Evolutionary conservation across 1,140 invertebrate genomes (phyloP), one percentile per base, ranked within the genome.

Genomic region (Camponotus vicinus): DNA sequence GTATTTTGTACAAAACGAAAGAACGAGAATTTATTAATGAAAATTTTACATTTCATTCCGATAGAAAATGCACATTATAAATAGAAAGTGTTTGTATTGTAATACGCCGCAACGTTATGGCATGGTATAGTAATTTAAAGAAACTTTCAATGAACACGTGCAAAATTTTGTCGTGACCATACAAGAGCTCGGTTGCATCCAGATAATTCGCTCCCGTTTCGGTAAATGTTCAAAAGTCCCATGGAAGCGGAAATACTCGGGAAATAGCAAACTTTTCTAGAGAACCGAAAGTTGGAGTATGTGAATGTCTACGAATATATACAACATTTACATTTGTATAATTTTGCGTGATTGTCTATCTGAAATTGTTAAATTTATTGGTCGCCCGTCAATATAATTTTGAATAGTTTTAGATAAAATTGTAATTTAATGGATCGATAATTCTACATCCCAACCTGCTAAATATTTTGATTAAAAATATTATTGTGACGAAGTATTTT

Each of bases 131-230:
- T 45, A 75, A 83, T 83, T 57, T 61, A 83, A 83, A 37, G 32
- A 61, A 83, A 73, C 69, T 83, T 83, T 75, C 79, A n/a, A 75
- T 83, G 79, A 83, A 83, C 69, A 83, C 18, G 40, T 59, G 13
- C 79, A 63, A 71, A 75, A 83, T 75, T 83, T 83, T 63, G 69
- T 63, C 55, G 55, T 75, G 67, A 27, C 69, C 55, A 75, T 83
- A n/a, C 40, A 40, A 37, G 45, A 63, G 55, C 37, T 70, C 21
- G 15, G 55, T 73, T 61, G 27, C 57, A 61, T 73, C 69, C 45
- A 32, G 55, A 83, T 83, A 83, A 83, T 83, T 83, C 55, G 27
- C 18, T 75, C 13, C 11, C 69, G 69, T 73, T 82, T 82, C 79
- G 59, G 40, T 61, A 40, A 75, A 57, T 27, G 40, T 63, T 61